Percentiles rank a stretch among this genome's conserved stretches.
phyloP scores from a whole-genome alignment of 2,113 vertebrate genomes.

The Hyperoodon ampullatus region DNA sequence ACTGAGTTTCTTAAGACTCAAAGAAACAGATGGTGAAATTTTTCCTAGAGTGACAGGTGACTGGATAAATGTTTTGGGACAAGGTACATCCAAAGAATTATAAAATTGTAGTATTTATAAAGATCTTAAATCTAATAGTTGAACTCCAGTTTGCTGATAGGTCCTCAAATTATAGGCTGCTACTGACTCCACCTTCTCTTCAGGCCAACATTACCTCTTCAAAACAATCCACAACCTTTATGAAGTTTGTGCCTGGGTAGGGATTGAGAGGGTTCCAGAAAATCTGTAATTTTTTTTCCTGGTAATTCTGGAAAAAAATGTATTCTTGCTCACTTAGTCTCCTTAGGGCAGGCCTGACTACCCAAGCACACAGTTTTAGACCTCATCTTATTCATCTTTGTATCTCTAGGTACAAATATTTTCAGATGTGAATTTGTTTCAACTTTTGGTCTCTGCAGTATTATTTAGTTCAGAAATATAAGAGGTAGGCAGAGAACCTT shows the following conservation, averaged over 20 bases:
- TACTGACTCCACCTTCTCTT: neutral
- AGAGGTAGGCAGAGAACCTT: neutral
- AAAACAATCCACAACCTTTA: slow-evolving; percentile 31
- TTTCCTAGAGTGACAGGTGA: neutral
- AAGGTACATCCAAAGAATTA: neutral
- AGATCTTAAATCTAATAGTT: slow-evolving; percentile 34
- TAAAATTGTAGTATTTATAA: slow-evolving; percentile 28
- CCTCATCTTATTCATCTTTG: neutral
- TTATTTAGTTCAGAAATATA: slow-evolving; percentile 13
- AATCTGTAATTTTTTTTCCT: neutral
- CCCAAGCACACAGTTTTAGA: neutral
- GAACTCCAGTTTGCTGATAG: neutral
- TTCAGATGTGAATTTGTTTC: slow-evolving; percentile 49
- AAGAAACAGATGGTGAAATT: slow-evolving; percentile 29
- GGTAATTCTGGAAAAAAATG: slow-evolving; percentile 43
- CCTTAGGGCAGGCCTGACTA: neutral
- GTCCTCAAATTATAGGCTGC: neutral
- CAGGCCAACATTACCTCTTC: neutral
- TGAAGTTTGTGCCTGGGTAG: neutral
- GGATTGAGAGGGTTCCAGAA: slow-evolving; percentile 1
- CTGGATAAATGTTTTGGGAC: slow-evolving; percentile 13
- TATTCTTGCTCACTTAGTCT: neutral
- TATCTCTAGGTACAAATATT: slow-evolving; percentile 32
- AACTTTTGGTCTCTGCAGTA: slow-evolving; percentile 5
- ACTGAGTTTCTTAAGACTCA: slow-evolving; percentile 44